Percentiles rank a stretch among this genome's conserved stretches.
phyloP scores from a whole-genome alignment of 2,888 invertebrate genomes.

The Andrena dorsata region DNA sequence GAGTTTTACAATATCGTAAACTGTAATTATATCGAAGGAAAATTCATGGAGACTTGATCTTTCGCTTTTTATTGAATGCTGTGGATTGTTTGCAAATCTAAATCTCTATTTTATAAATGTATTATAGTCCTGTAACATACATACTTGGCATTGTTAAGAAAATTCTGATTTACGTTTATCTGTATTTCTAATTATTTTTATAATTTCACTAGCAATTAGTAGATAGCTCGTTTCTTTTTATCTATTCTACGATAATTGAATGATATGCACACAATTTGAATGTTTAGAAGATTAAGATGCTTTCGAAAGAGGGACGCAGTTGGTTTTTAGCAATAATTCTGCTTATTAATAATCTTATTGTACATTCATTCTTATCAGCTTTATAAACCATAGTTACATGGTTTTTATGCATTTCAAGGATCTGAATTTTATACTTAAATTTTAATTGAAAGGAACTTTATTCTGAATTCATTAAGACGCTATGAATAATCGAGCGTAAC shows the following conservation, averaged over 20 bases:
- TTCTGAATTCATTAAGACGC: constrained; percentile 30
- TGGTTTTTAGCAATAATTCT: constrained; percentile 61
- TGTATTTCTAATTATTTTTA: constrained; percentile 43
- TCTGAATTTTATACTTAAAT: constrained; percentile 40
- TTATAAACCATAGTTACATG: constrained; percentile 30
- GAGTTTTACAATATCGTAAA: constrained; percentile 31
- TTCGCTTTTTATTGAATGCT: constrained; percentile 36
- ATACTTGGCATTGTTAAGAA: constrained; percentile 43
- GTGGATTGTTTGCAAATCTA: constrained; percentile 38
- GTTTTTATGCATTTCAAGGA: constrained; percentile 26
- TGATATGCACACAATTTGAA: constrained; percentile 37
- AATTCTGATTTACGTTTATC: constrained; percentile 43
- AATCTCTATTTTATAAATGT: constrained; percentile 51
- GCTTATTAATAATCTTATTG: constrained; percentile 44
- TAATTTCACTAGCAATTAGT: constrained; percentile 47
- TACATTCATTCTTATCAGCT: constrained; percentile 37
- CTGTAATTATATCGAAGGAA: constrained; percentile 26
- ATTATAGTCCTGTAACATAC: constrained; percentile 52
- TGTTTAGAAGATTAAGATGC: constrained; percentile 48
- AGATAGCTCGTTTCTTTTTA: constrained; percentile 46
- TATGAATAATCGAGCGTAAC: constrained; percentile 27
- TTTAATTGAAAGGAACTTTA: constrained; percentile 36
- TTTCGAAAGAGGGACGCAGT: constrained; percentile 44
- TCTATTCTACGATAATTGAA: constrained; percentile 51
- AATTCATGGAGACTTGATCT: constrained; percentile 25